Evolutionary conservation across 2,113 vertebrate species (phyloP), one percentile per base, ranked within the genome.

Genomic region (Galeopterus variegatus): DNA sequence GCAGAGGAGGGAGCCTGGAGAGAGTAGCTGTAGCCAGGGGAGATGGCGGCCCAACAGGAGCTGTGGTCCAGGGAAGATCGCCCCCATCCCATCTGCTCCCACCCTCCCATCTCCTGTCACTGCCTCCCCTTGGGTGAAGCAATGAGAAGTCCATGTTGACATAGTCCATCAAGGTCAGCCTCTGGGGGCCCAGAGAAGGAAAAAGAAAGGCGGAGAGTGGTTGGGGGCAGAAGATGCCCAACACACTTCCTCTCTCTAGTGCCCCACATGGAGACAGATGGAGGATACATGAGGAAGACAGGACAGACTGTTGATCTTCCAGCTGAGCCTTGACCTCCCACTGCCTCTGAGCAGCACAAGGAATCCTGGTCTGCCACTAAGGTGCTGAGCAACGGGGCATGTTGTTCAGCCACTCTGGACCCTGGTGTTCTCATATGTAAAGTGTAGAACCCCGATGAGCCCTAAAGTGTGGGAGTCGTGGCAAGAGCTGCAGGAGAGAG

Each of bases 191-290:
- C 73, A 36, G 54, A 26, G 28, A 48, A 18, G 58, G 70, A 17
- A 28, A 0, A 11, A 73, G 28, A 36, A 80, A 5, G n/a, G 14
- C 14, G 8, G 64, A 64, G n/a, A 64, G 21, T 0, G 4, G 62
- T 19, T 41, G n/a, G 76, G 67, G 23, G n/a, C 7, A 5, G 52
- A 64, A 33, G 45, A 52, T 12, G 12, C 54, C 26, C 48, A 8
- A 36, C 54, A 36, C 1, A 1, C 10, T 58, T 19, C n/a, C 18
- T n/a, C n/a, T 24, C 7, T 5, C 72, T 31, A 13, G n/a, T 0
- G 0, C 58, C 89, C 6, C n/a, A 24, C 54, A 9, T 0, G 21
- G 69, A 21, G 79, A 50, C 3, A 17, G 77, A 21, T 31, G 1
- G 52, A 24, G 56, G 45, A 19, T 0, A 26, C 0, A 1, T 4